Percentiles rank a stretch among this genome's conserved stretches.
phyloP scores from a whole-genome alignment of 2,888 invertebrate genomes.

The Andricus quercusramuli region DNA sequence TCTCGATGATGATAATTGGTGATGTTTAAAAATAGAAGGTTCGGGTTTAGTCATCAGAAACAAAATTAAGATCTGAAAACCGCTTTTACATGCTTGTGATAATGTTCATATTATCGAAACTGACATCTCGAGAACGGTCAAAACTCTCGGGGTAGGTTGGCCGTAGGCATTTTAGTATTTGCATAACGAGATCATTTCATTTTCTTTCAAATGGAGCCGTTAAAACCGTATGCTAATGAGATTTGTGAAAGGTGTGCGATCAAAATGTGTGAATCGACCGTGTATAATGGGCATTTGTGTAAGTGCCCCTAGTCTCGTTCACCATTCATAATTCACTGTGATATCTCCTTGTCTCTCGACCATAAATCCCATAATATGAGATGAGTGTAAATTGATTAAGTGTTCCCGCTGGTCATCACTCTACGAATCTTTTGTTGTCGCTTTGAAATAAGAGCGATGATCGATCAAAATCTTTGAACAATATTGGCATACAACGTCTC shows the following conservation, averaged over 20 bases:
- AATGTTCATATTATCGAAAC: background rate
- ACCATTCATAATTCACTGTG: slow-evolving; percentile 6
- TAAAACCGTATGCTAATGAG: slow-evolving; percentile 65
- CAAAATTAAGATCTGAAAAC: background rate
- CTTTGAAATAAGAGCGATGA: no score
- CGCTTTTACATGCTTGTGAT: background rate
- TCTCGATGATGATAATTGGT: no score
- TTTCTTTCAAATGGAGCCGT: slow-evolving; percentile 54
- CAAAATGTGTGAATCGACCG: slow-evolving; percentile 56
- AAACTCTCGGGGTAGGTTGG: background rate
- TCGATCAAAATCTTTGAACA: no score
- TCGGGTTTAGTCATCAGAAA: background rate
- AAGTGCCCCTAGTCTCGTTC: background rate
- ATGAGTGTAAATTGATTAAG: slow-evolving; percentile 26
- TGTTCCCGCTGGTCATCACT: background rate
- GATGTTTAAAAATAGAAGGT: no score
- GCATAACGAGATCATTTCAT: slow-evolving; percentile 70
- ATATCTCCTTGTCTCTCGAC: slow-evolving; percentile 21
- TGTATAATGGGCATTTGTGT: background rate
- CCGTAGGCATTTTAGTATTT: slow-evolving; percentile 51
- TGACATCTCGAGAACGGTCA: slow-evolving; percentile 14
- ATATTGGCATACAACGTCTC: no score
- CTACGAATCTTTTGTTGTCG: no score
- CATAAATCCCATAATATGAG: slow-evolving; percentile 24
- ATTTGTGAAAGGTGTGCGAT: slow-evolving; percentile 65